Base-by-base conservation (phyloP, 2,797 vertebrate genomes). In the Pagetopsis macropterus region DNA sequence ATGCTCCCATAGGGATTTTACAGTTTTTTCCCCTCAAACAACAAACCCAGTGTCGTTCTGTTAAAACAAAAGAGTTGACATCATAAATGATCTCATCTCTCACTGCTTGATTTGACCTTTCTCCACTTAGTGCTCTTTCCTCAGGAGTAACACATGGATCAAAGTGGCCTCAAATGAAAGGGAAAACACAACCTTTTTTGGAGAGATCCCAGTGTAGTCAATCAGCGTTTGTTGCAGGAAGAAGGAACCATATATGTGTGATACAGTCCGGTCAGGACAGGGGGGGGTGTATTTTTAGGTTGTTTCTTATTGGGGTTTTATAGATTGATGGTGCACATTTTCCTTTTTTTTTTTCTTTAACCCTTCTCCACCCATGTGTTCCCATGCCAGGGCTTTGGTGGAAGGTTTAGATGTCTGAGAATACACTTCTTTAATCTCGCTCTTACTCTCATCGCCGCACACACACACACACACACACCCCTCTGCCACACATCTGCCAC, bases 371-470 rank as follows among this genome's bases (percentile, higher is more conserved):
- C 84, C 84, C 84, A 84, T 21, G 15, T 52, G 72, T 79, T 89
- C 62, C 67, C 79, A 62, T 80, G 85, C 80, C 84, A 83, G 57
- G 64, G 59, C 71, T 88, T 82, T 75, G 79, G 85, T 80, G 3
- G 12, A 87, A 81, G 83, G 77, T 89, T 90, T 57, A 66, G 83
- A 85, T 85, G 89, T 91, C 91, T 91, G 80, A 91, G 91, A 93
- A 93, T 90, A 90, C 91, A 89, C 84, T 64, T 41, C 88, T 91
- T 93, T 88, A 84, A 90, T 91, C 70, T 82, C 33, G 40, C 78
- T 79, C 82, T 79, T 68, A 60, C 75, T 74, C 82, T 75, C 83
- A 57, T 55, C 52, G 52, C 51, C 50, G 8, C 27, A 27, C 27
- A 27, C 27, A 27, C 27, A 27, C 27, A 27, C 27, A 69, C 73